Base-by-base conservation (phyloP, 1,140 invertebrate genomes). In the Pseudomyrmex sp. region DNA sequence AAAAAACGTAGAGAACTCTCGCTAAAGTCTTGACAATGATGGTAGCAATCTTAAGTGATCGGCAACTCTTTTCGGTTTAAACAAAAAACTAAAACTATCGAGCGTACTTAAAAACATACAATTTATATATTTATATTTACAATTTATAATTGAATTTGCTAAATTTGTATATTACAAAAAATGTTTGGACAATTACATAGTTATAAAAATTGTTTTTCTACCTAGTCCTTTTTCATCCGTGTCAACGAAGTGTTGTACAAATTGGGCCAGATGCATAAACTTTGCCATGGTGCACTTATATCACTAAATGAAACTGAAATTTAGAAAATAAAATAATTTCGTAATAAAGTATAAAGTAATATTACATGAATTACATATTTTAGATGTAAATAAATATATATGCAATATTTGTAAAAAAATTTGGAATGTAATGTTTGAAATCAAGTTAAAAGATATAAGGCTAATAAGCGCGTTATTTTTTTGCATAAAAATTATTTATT, bases 1-100 rank as follows among this genome's bases (percentile, higher is more conserved):
- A 56, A 62, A 74, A 62, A 84, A 20, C 50, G 50, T 79, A 79
- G 44, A 80, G 66, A 72, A 72, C n/a, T 79, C 44, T 61, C 44
- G 59, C 54, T 70, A 80, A 80, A 61, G 66, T 52, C 59, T 80
- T 66, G 76, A 80, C 76, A 26, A 50, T 66, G 54, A 18, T 59
- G 1, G 26, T 59, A 80, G 54, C 76, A 44, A 72, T 54, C 3
- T 80, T 46, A 23, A 58, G 15, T 61, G 66, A n/a, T 61, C 76
- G 54, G 66, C 66, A 79, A 70, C 44, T 35, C 10, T 50, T 70
- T 48, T 8, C 23, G 5, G 8, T 59, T n/a, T 18, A 20, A 7
- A 50, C 1, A 12, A 52, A 18, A 5, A 46, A 66, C 18, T 66
- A 65, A 35, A 52, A 52, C n/a, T 52, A 76, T 35, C 5, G 5